phyloP scores from a whole-genome alignment of 2,888 invertebrate genomes.

The Dryadula phaetusa region DNA sequence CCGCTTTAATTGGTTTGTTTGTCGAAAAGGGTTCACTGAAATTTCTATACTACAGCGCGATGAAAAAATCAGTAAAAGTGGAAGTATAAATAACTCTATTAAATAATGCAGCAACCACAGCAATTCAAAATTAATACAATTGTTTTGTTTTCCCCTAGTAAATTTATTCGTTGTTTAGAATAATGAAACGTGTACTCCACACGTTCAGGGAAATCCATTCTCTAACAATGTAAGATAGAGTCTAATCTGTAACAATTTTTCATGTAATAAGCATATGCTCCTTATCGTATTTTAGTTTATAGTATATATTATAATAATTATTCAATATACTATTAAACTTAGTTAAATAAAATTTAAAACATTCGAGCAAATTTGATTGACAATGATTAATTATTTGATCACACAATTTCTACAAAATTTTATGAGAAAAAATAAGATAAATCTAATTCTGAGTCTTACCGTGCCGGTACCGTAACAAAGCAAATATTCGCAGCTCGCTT shows the following conservation, averaged over 20 bases:
- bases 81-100: slow-evolving; percentile 74
- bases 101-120: slow-evolving; percentile 77
- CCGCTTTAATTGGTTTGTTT: slow-evolving; percentile 71
- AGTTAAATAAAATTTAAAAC: background rate
- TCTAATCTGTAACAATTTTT: slow-evolving; percentile 79
- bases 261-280: slow-evolving; percentile 64
- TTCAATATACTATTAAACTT: background rate
- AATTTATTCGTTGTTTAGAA: slow-evolving; percentile 82
- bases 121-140: slow-evolving; percentile 80
- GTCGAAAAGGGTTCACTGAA: slow-evolving; percentile 46
- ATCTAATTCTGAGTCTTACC: slow-evolving; percentile 17
- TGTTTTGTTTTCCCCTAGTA: slow-evolving; percentile 79
- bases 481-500: slow-evolving; percentile 49
- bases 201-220: slow-evolving; percentile 78
- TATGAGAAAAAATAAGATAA: slow-evolving; percentile 20
- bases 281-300: background rate
- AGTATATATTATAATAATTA: background rate
- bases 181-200: slow-evolving; percentile 79
- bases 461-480: slow-evolving; percentile 42
- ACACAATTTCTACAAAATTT: background rate
- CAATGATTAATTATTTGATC: background rate
- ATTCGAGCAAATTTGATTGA: too few species aligned
- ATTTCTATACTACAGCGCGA: slow-evolving; percentile 38
- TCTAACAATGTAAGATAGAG: slow-evolving; percentile 76
- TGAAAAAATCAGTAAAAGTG: slow-evolving; percentile 38